A percentile compares a stretch with the other conserved stretches of the same genome.
Evolutionary conservation across 2,797 vertebrate species (phyloP).

Genomic region (Oreochromis mossambicus): DNA sequence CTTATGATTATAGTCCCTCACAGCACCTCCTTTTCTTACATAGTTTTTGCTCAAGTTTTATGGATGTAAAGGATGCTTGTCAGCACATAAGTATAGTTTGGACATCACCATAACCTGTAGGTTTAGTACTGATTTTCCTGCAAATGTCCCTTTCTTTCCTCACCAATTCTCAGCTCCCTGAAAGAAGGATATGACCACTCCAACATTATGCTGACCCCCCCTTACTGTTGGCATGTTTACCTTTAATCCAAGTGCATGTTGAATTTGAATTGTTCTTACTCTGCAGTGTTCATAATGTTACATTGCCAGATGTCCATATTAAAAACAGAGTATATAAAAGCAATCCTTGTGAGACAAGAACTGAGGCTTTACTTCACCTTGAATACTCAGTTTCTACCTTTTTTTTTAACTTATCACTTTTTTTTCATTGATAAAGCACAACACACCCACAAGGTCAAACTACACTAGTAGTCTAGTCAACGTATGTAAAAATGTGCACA

Average conservation of each 20-base stretch:
- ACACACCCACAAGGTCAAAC: neutral
- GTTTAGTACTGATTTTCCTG: neutral
- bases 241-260: neutral
- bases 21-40: constrained; percentile 9
- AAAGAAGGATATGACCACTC: neutral
- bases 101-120: neutral
- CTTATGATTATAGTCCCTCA: constrained; percentile 40
- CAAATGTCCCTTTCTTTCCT: neutral
- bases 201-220: neutral
- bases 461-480: neutral
- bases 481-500: neutral
- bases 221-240: neutral
- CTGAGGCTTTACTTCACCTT: neutral
- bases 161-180: neutral
- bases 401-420: neutral
- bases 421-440: neutral
- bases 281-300: neutral
- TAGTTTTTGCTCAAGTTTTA: constrained; percentile 3
- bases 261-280: neutral
- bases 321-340: neutral
- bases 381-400: neutral
- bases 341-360: neutral
- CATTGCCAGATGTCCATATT: neutral
- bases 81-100: neutral
- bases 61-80: neutral